Conservation (phyloP, 2,113 vertebrate species). For the Lonchura striata region DNA sequence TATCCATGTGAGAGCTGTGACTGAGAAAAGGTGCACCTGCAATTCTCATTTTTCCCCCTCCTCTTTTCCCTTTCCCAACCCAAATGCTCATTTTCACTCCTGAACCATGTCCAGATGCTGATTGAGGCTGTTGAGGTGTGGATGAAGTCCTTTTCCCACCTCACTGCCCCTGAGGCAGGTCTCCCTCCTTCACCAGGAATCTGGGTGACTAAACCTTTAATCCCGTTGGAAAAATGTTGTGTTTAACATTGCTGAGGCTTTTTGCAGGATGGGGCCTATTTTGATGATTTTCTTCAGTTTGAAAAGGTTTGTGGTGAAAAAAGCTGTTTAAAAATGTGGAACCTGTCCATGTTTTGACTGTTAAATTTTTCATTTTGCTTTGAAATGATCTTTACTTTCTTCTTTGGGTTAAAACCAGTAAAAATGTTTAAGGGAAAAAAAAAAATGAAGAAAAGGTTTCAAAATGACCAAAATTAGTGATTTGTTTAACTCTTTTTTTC, state of each 20-base stretch:
- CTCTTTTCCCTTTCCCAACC: background rate
- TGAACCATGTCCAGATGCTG: fast-evolving
- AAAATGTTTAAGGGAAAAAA: background rate
- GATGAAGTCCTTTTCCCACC: background rate
- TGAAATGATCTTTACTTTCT: background rate
- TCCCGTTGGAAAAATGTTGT: background rate
- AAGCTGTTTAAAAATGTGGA: background rate
- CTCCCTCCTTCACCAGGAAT: background rate
- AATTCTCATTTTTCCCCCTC: fast-evolving
- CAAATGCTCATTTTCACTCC: background rate
- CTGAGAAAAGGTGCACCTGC: background rate
- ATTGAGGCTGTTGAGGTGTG: background rate
- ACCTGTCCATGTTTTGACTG: background rate
- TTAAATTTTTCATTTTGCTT: background rate
- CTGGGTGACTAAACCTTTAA: background rate
- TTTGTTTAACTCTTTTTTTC: background rate
- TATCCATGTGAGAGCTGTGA: background rate
- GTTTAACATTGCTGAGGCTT: background rate
- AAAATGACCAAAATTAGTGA: background rate
- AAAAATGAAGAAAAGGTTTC: background rate
- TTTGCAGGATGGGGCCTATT: background rate
- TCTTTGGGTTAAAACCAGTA: background rate
- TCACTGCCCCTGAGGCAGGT: background rate
- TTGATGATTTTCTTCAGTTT: background rate
- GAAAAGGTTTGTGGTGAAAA: background rate